Base-by-base conservation (phyloP, 2,888 invertebrate species). In the Herminia tarsipennalis region DNA sequence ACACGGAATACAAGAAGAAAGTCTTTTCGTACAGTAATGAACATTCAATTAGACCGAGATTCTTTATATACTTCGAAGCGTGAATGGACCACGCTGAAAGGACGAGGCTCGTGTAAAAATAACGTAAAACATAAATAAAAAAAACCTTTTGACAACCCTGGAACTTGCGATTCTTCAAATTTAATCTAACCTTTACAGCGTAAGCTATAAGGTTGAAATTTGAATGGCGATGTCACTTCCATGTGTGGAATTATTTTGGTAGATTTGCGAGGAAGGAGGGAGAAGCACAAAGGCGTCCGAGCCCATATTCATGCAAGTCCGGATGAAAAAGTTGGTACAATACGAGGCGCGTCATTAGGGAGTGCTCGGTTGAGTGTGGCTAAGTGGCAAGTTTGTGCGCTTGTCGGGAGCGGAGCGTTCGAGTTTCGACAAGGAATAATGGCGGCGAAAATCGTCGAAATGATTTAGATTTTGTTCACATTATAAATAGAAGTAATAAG, bases 281-380 rank as follows among this genome's bases (percentile, higher is more conserved):
- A 67, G 62, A 47, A 54, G 48, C 43, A 77, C 78, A 78, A 77
- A 77, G 73, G 70, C 66, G 62, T 61, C 61, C 61, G 55, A 64
- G 66, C 58, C 72, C 78, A 81, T 81, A 81, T 81, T 83, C 81
- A 82, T 74, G 73, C 72, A 66, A 73, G 64, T 71, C 65, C 71
- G 73, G 61, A 66, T 66, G 76, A 76, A 78, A 79, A 83, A 83
- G 76, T 83, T 82, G 72, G 76, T 76, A 83, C 82, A 82, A 83
- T 82, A 58, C 73, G 65, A 57, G 69, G 56, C 66, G 73, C 80
- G 75, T 83, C 83, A 80, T 81, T 83, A 81, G 73, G 68, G 73
- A 66, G 61, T 51, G 64, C 57, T 52, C 60, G 61, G 67, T 53
- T 57, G 65, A 67, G 65, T 63, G 62, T 61, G 60, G 70, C 69